phyloP scores from a whole-genome alignment of 2,797 vertebrate species.

The Otolemur crassicaudatus region DNA sequence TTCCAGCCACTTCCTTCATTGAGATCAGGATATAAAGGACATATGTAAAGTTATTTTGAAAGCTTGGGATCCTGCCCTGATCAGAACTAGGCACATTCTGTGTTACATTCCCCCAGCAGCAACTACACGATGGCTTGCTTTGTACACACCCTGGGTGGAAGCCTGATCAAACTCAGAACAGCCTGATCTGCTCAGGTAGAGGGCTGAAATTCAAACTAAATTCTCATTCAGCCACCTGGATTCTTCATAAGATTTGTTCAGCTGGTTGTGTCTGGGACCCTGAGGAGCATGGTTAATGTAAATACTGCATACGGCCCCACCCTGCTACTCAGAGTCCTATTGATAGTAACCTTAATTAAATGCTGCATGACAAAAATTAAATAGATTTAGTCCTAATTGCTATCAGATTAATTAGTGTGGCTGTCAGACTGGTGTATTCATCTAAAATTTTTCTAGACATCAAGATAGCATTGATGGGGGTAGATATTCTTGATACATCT shows the following conservation, averaged over 20 bases:
- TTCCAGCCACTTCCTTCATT: neutral
- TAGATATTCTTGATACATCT: neutral
- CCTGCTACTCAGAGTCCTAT: neutral
- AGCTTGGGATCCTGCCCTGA: neutral
- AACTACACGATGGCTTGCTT: neutral
- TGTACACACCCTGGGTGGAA: neutral
- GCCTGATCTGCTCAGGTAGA: too few species aligned
- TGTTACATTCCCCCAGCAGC: neutral
- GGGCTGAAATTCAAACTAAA: neutral
- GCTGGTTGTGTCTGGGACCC: neutral
- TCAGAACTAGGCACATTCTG: neutral
- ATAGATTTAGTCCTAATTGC: neutral
- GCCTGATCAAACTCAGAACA: neutral
- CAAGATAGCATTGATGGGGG: neutral
- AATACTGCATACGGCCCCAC: neutral
- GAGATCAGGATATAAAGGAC: neutral
- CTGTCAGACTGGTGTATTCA: neutral
- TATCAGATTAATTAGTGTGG: neutral
- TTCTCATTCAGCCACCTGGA: neutral
- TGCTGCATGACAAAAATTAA: neutral
- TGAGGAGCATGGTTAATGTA: neutral
- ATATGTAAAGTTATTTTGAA: neutral
- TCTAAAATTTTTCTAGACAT: neutral
- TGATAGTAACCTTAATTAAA: neutral
- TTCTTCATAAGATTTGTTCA: constrained; percentile 27